These are phyloP conservation scores for Andrena bicolor DNA, from an alignment of 2,888 invertebrate genomes.

Conservation along the genomic window DNA sequence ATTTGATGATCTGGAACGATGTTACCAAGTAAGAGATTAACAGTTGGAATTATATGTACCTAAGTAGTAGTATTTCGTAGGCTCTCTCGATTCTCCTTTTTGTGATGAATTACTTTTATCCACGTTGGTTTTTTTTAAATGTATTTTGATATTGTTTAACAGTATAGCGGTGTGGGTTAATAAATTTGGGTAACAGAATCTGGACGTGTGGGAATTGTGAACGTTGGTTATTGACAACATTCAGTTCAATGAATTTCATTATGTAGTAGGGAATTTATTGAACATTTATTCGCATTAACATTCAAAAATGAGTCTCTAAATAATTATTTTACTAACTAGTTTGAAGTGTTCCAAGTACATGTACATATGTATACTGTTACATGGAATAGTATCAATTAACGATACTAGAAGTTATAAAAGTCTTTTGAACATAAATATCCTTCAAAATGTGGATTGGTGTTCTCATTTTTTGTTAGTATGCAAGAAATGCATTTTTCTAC, in stretches of 20 bases:
- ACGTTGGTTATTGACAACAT: background rate
- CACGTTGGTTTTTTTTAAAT: background rate
- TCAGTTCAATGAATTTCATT: no score
- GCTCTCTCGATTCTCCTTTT: background rate
- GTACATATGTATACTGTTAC: background rate
- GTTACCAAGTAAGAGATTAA: constrained; percentile 1
- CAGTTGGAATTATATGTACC: background rate
- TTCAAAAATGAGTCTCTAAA: no score
- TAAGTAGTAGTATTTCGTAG: background rate
- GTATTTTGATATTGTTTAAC: constrained; percentile 1
- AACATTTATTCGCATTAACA: no score
- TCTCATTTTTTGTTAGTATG: background rate
- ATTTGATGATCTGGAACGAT: background rate
- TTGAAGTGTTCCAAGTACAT: no score
- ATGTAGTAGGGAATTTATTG: no score
- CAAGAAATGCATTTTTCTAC: no score
- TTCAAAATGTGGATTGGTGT: background rate
- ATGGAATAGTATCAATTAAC: background rate
- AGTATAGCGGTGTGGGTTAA: background rate
- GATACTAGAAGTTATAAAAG: background rate
- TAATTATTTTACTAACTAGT: no score
- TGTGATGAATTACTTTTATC: background rate
- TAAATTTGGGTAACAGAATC: background rate
- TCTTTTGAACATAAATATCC: no score
- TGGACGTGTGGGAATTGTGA: background rate